A percentile compares a stretch with the other conserved stretches of the same genome.
phyloP scores from a whole-genome alignment of 1,140 invertebrate species.

The Pseudobourletiella spinata region DNA sequence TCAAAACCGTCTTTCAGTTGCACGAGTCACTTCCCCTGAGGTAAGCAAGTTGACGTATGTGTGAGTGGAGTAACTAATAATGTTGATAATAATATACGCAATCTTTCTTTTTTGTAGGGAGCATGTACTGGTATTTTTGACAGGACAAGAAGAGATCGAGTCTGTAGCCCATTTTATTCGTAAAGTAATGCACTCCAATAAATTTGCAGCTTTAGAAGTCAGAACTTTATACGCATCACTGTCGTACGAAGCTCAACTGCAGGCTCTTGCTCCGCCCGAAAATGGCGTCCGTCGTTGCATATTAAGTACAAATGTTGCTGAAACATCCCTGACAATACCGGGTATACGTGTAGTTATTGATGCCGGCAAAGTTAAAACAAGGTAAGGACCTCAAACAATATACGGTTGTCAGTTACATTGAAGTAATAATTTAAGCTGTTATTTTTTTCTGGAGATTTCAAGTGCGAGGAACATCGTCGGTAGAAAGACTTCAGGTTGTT shows the following conservation, averaged over 20 bases:
- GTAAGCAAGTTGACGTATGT: too few relatives aligned
- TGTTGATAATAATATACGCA: too few relatives aligned
- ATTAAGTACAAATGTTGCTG: slow-evolving; percentile 95
- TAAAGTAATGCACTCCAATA: slow-evolving; percentile 42
- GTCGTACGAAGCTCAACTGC: slow-evolving; percentile 63
- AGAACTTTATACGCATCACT: slow-evolving; percentile 76
- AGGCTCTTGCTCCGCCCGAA: slow-evolving; percentile 61
- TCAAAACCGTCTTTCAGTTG: slow-evolving; percentile 74
- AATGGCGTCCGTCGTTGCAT: slow-evolving; percentile 74
- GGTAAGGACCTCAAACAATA: slow-evolving; percentile 43
- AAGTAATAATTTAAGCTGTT: too few relatives aligned
- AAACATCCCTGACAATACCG: slow-evolving; percentile 90
- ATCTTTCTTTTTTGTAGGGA: slow-evolving; percentile 52
- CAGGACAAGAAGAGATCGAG: slow-evolving; percentile 98
- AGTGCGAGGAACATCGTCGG: slow-evolving; percentile 55
- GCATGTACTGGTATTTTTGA: slow-evolving; percentile 94
- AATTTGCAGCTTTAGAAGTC: slow-evolving; percentile 53
- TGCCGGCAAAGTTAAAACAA: slow-evolving; percentile 84
- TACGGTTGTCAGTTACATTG: not conserved
- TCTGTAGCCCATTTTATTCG: slow-evolving; percentile 47
- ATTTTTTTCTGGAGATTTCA: slow-evolving; percentile 10
- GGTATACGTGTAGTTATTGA: slow-evolving; percentile 93
- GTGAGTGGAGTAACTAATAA: too few relatives aligned
- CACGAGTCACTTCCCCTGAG: slow-evolving; percentile 51
- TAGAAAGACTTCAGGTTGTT: slow-evolving; percentile 66